Conservation (phyloP, 2,797 vertebrate species). For the Poeciliopsis presidionis region DNA sequence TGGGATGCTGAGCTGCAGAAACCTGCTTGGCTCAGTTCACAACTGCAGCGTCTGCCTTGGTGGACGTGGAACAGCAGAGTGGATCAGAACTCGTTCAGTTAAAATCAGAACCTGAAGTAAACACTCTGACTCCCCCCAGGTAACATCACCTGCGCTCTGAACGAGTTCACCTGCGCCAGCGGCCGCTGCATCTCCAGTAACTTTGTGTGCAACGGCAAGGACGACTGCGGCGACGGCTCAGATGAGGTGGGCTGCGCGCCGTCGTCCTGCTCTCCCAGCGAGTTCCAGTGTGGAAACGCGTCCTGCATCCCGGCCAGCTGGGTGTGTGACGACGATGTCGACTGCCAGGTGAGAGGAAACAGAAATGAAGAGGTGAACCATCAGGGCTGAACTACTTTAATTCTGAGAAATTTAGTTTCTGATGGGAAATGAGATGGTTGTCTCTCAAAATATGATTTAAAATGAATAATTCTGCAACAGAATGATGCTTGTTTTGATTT, state of each 20-base stretch:
- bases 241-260: constrained; percentile 90
- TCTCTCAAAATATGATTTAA: no score
- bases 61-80: not conserved
- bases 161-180: constrained; percentile 94
- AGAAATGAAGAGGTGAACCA: no score
- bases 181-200: constrained; percentile 92
- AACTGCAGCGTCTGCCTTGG: not conserved
- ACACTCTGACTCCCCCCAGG: constrained; percentile 70
- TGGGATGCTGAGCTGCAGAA: constrained; percentile 1
- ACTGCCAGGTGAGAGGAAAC: constrained; percentile 82
- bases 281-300: constrained; percentile 92
- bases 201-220: constrained; percentile 94
- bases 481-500: no score
- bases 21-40: not conserved
- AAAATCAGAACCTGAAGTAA: no score
- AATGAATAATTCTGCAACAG: no score
- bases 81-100: not conserved
- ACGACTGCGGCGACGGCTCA: constrained; percentile 92
- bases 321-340: constrained; percentile 95
- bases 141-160: constrained; percentile 90
- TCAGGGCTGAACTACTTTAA: no score
- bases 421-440: no score
- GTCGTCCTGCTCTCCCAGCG: constrained; percentile 87
- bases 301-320: constrained; percentile 92
- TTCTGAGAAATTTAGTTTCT: no score